A percentile compares a stretch with the other conserved stretches of the same genome.
Evolutionary conservation across 2,113 vertebrate species (phyloP).

Genomic region (Todiramphus chloris): DNA sequence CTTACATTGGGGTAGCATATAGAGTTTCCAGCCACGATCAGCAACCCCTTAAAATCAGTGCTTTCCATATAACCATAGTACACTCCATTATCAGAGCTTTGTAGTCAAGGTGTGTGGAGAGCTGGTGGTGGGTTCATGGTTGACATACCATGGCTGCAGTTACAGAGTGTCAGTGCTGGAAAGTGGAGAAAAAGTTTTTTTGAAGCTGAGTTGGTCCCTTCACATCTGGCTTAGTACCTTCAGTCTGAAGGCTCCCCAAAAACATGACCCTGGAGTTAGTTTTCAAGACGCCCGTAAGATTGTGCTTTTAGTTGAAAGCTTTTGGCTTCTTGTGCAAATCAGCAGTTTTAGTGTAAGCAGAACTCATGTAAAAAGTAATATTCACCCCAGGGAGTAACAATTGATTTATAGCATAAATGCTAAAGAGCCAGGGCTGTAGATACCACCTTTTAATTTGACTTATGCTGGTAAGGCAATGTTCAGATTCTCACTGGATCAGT

Average conservation of each 20-base stretch:
- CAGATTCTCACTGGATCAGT: background rate
- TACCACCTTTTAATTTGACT: background rate
- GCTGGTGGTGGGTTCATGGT: background rate
- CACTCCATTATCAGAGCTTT: background rate
- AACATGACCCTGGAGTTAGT: fast-evolving
- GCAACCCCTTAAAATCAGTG: background rate
- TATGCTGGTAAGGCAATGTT: background rate
- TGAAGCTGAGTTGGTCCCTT: background rate
- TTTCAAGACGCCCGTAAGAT: background rate
- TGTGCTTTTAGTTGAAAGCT: background rate
- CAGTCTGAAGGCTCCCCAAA: background rate
- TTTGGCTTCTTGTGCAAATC: background rate
- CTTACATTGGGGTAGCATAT: background rate
- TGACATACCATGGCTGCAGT: background rate
- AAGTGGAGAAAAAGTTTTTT: background rate
- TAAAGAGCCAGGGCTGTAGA: background rate
- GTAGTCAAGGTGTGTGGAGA: background rate
- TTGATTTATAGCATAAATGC: background rate
- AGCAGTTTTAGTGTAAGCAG: background rate
- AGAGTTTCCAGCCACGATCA: background rate
- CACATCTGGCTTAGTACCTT: background rate
- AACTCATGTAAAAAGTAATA: background rate
- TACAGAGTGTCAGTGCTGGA: background rate
- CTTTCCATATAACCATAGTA: background rate
- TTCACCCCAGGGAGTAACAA: background rate